Conservation (phyloP, 2,797 vertebrate species). For the Hypotaenidia okinawae region DNA sequence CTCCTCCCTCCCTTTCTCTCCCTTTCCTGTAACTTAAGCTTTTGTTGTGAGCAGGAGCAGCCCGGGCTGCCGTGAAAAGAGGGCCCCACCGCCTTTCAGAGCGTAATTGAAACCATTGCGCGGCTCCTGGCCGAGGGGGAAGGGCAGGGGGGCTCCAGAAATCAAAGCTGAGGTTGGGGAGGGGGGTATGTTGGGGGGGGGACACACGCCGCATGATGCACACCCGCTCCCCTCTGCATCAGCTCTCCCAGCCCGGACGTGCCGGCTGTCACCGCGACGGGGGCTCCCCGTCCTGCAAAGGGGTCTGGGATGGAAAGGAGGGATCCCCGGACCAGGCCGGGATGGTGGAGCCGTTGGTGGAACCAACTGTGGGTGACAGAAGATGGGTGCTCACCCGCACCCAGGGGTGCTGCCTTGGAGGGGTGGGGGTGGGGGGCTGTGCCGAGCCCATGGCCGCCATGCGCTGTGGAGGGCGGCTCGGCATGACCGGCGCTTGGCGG, state of each 20-base stretch:
- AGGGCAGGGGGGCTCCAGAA: constrained; percentile 54
- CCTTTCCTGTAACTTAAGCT: constrained; percentile 81
- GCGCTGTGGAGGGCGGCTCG: neutral
- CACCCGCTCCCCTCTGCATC: neutral
- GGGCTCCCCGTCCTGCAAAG: neutral
- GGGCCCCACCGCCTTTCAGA: constrained; percentile 79
- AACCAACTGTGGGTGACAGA: neutral
- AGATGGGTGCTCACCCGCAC: accelerated
- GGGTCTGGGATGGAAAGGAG: neutral
- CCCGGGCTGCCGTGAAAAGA: constrained; percentile 75
- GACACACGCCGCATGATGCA: neutral
- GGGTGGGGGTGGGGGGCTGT: neutral
- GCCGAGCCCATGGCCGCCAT: neutral
- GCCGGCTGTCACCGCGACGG: neutral
- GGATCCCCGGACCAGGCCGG: neutral
- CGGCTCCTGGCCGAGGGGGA: constrained; percentile 61
- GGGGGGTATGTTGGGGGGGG: no score
- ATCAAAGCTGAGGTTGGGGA: neutral
- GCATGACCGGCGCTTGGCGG: neutral
- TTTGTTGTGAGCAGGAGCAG: constrained; percentile 76
- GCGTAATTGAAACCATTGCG: constrained; percentile 80
- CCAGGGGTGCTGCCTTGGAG: neutral
- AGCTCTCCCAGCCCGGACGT: neutral
- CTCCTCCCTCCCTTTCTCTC: constrained; percentile 60
- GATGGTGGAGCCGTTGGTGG: neutral